Base-by-base conservation (phyloP, 2,797 vertebrate genomes). In the Sternotherus odoratus region DNA sequence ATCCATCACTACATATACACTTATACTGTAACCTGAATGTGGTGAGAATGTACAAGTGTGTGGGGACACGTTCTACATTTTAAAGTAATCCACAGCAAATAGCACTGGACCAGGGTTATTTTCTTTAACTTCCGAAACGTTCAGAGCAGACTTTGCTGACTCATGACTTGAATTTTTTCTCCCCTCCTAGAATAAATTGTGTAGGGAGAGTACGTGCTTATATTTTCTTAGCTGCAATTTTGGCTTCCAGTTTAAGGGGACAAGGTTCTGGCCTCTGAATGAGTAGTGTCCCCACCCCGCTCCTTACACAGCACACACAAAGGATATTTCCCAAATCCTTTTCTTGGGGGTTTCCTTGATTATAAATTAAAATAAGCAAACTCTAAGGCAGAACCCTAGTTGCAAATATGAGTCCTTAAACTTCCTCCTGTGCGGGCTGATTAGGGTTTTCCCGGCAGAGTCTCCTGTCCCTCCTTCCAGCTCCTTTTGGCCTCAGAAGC, bases 1-100 rank as follows among this genome's bases (percentile, higher is more conserved):
- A 94, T 97, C 33, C 46, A 46, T 95, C 94, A 91, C 3, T 36
- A 48, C 83, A 75, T n/a, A 21, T n/a, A n/a, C 30, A 46, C 2
- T 72, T 17, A 28, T 6, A 2, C 19, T 6, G 1, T 83, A 89
- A 85, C 50, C 86, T 92, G 2, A 36, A 3, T 87, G 49, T 53
- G 56, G 50, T 23, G 13, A 0, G 8, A 6, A 66, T 77, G 60
- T n/a, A 50, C 43, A 24, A 88, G 39, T 79, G 90, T 87, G 88
- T 91, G 79, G 1, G 4, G 91, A 15, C 1, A 46, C 80, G 9
- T 78, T 89, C 50, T 81, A 48, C 60, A 83, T 83, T 87, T 79
- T 85, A 48, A 92, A 83, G 33, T 79, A 12, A 78, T 53, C 21
- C 49, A 53, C 11, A 51, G 33, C 30, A 78, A 1, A 3, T 81